Evolutionary conservation across 2,888 invertebrate genomes (phyloP).

Genomic region (Melikaiella ostensackeni): DNA sequence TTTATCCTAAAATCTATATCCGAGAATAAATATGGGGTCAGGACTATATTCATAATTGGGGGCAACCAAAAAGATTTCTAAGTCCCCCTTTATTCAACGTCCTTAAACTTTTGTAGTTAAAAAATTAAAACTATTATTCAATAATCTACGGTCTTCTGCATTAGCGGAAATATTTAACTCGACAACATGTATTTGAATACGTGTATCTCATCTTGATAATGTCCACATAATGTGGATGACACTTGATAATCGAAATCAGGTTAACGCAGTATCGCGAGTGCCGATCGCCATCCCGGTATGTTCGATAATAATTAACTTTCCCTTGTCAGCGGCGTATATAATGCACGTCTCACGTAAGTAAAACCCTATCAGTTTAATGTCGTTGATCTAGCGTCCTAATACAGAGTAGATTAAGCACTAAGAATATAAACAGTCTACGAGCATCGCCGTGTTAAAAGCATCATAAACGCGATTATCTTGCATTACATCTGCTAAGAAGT

Average conservation of each 20-base stretch:
- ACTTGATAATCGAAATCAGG: slow-evolving; percentile 40
- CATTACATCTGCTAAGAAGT: background rate
- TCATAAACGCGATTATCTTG: slow-evolving; percentile 11
- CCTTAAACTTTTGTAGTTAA: too few relatives aligned
- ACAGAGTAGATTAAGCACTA: slow-evolving; percentile 17
- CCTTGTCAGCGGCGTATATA: slow-evolving; percentile 42
- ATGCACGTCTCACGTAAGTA: slow-evolving; percentile 16
- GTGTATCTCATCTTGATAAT: background rate
- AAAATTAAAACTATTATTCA: background rate
- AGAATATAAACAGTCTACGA: slow-evolving; percentile 29
- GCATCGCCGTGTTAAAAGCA: slow-evolving; percentile 19
- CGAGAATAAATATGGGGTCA: too few relatives aligned
- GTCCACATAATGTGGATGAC: slow-evolving; percentile 50
- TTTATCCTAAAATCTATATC: too few relatives aligned
- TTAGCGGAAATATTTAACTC: background rate
- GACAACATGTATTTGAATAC: background rate
- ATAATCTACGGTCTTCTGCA: background rate
- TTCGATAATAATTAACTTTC: slow-evolving; percentile 62
- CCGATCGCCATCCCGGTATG: slow-evolving; percentile 43
- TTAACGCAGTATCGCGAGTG: background rate
- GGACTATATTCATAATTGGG: too few relatives aligned
- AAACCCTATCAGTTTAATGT: slow-evolving; percentile 1
- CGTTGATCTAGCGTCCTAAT: slow-evolving; percentile 17
- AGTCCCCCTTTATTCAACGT: too few relatives aligned
- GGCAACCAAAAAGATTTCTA: too few relatives aligned